Evolutionary conservation across 2,797 vertebrate species (phyloP).

Genomic region (Urosaurus nigricauda): DNA sequence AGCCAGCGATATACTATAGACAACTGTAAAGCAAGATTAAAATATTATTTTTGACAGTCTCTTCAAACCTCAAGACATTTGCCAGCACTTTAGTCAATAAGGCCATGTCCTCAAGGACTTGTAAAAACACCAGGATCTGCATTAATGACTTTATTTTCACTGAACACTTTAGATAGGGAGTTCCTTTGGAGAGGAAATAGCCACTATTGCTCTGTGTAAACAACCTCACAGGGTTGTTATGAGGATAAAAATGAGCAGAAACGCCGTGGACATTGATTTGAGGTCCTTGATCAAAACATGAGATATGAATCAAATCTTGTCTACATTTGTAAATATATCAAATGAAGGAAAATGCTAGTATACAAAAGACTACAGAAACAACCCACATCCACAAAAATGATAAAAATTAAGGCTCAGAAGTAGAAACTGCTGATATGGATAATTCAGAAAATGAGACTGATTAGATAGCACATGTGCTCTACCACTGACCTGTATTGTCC

Average conservation of each 20-base stretch:
- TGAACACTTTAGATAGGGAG: neutral
- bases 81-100: neutral
- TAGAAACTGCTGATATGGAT: neutral
- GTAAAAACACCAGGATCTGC: neutral
- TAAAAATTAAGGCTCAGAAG: neutral
- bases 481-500: neutral
- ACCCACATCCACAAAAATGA: neutral
- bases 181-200: neutral
- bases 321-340: neutral
- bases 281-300: neutral
- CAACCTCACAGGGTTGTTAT: too few species aligned
- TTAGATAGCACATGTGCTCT: neutral
- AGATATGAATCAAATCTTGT: neutral
- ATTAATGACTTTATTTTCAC: neutral
- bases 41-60: neutral
- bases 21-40: neutral
- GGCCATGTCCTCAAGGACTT: neutral
- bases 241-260: neutral
- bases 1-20: neutral
- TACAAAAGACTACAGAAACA: neutral
- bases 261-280: neutral
- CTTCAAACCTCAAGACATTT: neutral
- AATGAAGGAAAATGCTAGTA: neutral
- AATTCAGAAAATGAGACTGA: neutral
- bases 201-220: neutral